phyloP scores from a whole-genome alignment of 2,797 vertebrate genomes.

The Dicrostonyx torquatus region DNA sequence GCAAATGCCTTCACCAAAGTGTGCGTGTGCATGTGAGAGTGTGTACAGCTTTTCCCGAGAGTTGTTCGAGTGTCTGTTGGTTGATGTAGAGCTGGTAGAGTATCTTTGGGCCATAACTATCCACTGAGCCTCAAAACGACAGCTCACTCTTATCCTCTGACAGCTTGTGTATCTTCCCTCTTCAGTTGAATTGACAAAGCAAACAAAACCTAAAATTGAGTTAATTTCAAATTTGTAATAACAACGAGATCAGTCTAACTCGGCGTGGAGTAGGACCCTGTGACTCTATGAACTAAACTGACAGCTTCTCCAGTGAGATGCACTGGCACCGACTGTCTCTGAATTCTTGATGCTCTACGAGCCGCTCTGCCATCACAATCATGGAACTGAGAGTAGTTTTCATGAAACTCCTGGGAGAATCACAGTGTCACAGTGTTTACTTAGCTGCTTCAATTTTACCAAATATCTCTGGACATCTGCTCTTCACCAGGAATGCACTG shows the following conservation, averaged over 20 bases:
- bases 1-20: constrained; percentile 8
- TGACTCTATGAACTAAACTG: constrained; percentile 48
- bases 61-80: not conserved
- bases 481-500: not conserved
- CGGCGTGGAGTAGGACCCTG: constrained; percentile 38
- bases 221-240: constrained; percentile 71
- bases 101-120: not conserved
- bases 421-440: not conserved
- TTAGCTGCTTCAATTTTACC: not conserved
- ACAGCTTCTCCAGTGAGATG: constrained; percentile 47
- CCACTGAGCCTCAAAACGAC: not conserved
- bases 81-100: not conserved
- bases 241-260: constrained; percentile 52
- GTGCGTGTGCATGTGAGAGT: not conserved
- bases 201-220: constrained; percentile 64
- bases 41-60: not conserved
- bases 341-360: not conserved
- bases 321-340: constrained; percentile 45
- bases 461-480: not conserved
- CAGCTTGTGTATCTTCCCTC: constrained; percentile 38
- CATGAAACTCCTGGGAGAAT: not conserved
- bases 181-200: constrained; percentile 53
- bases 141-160: not conserved
- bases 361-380: constrained; percentile 10
- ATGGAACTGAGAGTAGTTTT: constrained; percentile 13